Conservation (phyloP, 2,888 invertebrate species). For the Philaethria dido region DNA sequence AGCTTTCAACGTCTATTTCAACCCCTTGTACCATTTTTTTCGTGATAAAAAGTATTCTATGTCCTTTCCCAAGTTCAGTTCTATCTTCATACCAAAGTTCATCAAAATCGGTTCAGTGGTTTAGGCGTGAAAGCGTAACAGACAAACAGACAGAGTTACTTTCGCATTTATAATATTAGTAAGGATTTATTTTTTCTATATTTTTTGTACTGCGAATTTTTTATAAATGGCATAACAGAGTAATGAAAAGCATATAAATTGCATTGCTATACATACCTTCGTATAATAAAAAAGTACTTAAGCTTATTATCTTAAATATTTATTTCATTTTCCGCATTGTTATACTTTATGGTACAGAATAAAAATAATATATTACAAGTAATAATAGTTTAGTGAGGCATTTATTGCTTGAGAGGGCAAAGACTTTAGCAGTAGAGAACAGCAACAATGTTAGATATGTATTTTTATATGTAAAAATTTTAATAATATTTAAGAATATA, state of each 20-base stretch:
- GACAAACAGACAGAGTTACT: too few species aligned
- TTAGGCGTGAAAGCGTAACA: too few species aligned
- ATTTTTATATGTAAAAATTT: neutral
- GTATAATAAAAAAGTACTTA: neutral
- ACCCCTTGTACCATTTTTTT: too few species aligned
- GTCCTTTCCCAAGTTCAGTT: too few species aligned
- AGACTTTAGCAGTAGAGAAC: neutral
- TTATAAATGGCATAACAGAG: neutral
- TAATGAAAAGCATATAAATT: neutral
- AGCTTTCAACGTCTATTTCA: too few species aligned
- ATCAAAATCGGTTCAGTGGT: too few species aligned
- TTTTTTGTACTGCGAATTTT: too few species aligned
- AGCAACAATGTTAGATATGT: neutral
- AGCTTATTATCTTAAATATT: neutral
- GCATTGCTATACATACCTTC: neutral
- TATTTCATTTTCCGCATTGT: slow-evolving; percentile 7
- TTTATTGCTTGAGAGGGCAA: neutral
- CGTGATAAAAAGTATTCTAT: too few species aligned
- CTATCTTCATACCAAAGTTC: too few species aligned
- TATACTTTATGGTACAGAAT: slow-evolving; percentile 1
- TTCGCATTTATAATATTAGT: too few species aligned
- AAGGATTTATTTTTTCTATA: too few species aligned
- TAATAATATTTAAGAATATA: too few species aligned
- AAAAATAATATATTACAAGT: slow-evolving; percentile 9
- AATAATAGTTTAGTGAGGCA: neutral